A percentile compares a stretch with the other conserved stretches of the same genome.
phyloP scores from a whole-genome alignment of 2,888 invertebrate genomes.

The Sesamia inferens region DNA sequence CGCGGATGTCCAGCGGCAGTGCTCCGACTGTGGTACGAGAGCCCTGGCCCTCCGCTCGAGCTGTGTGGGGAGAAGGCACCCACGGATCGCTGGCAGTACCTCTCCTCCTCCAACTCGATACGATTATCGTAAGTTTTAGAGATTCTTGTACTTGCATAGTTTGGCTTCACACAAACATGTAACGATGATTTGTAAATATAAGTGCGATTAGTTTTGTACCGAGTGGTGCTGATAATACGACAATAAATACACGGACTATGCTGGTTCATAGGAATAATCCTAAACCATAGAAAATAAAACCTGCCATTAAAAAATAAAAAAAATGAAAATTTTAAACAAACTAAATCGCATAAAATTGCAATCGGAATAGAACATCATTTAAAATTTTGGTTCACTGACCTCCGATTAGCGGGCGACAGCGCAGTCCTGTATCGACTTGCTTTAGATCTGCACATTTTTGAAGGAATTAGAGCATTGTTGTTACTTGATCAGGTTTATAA shows the following conservation, averaged over 20 bases:
- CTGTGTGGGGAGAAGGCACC: conserved; percentile 96
- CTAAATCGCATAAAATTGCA: no score
- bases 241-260: no score
- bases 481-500: conserved; percentile 93
- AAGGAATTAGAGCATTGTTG: conserved; percentile 15
- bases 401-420: no score
- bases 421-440: no score
- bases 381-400: no score
- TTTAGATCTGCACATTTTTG: not conserved
- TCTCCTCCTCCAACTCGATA: conserved; percentile 96
- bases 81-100: conserved; percentile 94
- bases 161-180: not conserved
- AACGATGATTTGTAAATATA: conserved; percentile 7
- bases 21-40: conserved; percentile 96
- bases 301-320: no score
- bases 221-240: no score
- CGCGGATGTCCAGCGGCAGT: conserved; percentile 98
- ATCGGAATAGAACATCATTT: no score
- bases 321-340: no score
- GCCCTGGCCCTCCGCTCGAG: conserved; percentile 95
- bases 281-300: no score
- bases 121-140: conserved; percentile 93
- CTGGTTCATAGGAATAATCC: no score
- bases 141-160: not conserved
- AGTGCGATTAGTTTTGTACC: not conserved